A percentile compares a stretch with the other conserved stretches of the same genome.
Conservation (phyloP, 2,888 invertebrate genomes). For the Drosophila setosimentum region DNA sequence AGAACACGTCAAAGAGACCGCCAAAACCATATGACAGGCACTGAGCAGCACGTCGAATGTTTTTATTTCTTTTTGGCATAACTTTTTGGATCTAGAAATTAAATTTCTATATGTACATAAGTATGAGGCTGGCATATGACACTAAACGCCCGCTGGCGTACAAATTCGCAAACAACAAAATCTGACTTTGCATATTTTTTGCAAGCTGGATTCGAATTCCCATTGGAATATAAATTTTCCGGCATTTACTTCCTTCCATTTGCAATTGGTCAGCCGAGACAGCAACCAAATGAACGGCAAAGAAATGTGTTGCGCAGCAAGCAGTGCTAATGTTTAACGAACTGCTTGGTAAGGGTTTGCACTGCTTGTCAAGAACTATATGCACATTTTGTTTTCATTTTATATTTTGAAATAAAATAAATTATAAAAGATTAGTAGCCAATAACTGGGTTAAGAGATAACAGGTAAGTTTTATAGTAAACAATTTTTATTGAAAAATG, state of each 20-base stretch:
- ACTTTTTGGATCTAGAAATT: conserved; percentile 13
- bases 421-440: neutral
- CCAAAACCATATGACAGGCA: conserved; percentile 61
- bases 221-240: conserved; percentile 45
- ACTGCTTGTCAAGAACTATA: conserved; percentile 10
- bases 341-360: neutral
- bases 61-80: conserved; percentile 28
- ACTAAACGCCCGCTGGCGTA: conserved; percentile 44
- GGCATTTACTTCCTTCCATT: conserved; percentile 19
- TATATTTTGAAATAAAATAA: neutral
- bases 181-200: conserved; percentile 28
- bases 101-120: neutral
- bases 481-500: neutral
- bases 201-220: conserved; percentile 35
- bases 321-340: conserved; percentile 17
- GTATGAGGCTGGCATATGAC: neutral
- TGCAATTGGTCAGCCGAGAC: conserved; percentile 36
- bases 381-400: neutral
- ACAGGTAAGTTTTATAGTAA: neutral
- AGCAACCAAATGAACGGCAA: conserved; percentile 28
- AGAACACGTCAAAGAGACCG: conserved; percentile 71
- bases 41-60: conserved; percentile 14
- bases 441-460: neutral
- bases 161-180: conserved; percentile 7
- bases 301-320: conserved; percentile 22